Evolutionary conservation across 1,140 invertebrate species (phyloP).

Genomic region (Idris sp.): DNA sequence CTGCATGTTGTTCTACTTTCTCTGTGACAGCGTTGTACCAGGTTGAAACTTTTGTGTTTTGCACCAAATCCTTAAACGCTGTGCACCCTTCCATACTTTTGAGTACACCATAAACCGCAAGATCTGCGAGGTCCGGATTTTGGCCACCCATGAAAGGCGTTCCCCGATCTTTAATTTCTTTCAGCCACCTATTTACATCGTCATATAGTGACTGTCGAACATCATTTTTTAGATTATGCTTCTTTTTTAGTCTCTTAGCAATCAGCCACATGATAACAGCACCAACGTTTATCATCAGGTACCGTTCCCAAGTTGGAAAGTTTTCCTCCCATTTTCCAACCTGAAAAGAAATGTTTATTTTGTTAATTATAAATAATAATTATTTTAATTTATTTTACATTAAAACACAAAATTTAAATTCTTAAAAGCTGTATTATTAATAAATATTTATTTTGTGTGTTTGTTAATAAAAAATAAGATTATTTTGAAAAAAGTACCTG

Average conservation of each 20-base stretch:
- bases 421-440: no score
- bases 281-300: constrained; percentile 95
- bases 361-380: not conserved
- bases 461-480: no score
- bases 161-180: constrained; percentile 84
- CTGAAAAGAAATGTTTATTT: constrained; percentile 63
- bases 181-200: constrained; percentile 89
- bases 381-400: no score
- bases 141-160: constrained; percentile 90
- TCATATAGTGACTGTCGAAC: constrained; percentile 94
- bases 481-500: constrained; percentile 75
- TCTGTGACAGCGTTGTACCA: constrained; percentile 80
- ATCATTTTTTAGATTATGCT: constrained; percentile 90
- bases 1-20: constrained; percentile 77
- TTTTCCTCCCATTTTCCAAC: constrained; percentile 94
- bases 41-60: constrained; percentile 84
- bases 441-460: no score
- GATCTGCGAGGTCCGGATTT: constrained; percentile 93
- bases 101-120: constrained; percentile 95
- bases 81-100: constrained; percentile 96
- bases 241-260: constrained; percentile 91
- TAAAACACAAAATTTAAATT: no score
- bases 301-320: constrained; percentile 91
- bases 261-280: constrained; percentile 96
- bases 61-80: constrained; percentile 90